Conservation (phyloP, 2,797 vertebrate species). For the Cynodonichthys magdalenae region DNA sequence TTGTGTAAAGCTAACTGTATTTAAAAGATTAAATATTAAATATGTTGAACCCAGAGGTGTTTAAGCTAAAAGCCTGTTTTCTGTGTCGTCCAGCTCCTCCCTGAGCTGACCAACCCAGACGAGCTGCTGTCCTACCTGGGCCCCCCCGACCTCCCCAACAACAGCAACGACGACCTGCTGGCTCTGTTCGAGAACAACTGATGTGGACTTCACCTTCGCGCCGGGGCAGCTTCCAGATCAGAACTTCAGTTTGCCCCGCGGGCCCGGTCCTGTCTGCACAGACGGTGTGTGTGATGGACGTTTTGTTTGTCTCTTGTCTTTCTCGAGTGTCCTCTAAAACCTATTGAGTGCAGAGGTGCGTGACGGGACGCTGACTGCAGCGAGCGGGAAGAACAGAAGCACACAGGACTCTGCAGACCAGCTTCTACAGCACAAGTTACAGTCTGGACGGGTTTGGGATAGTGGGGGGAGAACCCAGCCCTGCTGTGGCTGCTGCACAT, state of each 20-base stretch:
- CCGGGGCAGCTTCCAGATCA: slow-evolving; percentile 30
- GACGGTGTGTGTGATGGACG: slow-evolving; percentile 9
- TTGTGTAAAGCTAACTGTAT: too few species aligned
- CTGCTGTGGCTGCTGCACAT: neutral
- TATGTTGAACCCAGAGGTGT: too few species aligned
- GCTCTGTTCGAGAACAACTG: slow-evolving; percentile 97
- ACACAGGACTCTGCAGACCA: slow-evolving; percentile 52
- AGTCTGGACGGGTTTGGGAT: slow-evolving; percentile 34
- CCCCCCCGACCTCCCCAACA: slow-evolving; percentile 92
- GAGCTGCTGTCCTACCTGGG: slow-evolving; percentile 95
- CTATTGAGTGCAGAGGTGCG: slow-evolving; percentile 24
- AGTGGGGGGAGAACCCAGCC: too few species aligned
- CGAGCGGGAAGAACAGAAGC: slow-evolving; percentile 20
- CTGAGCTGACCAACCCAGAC: slow-evolving; percentile 94
- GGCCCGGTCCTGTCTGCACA: slow-evolving; percentile 15
- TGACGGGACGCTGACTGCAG: slow-evolving; percentile 18
- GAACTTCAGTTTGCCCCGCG: slow-evolving; percentile 14
- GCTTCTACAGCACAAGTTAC: slow-evolving; percentile 60
- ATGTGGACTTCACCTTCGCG: slow-evolving; percentile 35
- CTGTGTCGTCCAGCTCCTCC: slow-evolving; percentile 84
- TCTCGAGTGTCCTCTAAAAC: slow-evolving; percentile 37
- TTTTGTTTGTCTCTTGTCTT: slow-evolving; percentile 24
- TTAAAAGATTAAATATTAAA: too few species aligned
- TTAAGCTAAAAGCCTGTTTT: neutral
- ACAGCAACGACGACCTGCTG: slow-evolving; percentile 93